Base-by-base conservation (phyloP, 2,113 vertebrate species). In the Trochalopteron elliotii region DNA sequence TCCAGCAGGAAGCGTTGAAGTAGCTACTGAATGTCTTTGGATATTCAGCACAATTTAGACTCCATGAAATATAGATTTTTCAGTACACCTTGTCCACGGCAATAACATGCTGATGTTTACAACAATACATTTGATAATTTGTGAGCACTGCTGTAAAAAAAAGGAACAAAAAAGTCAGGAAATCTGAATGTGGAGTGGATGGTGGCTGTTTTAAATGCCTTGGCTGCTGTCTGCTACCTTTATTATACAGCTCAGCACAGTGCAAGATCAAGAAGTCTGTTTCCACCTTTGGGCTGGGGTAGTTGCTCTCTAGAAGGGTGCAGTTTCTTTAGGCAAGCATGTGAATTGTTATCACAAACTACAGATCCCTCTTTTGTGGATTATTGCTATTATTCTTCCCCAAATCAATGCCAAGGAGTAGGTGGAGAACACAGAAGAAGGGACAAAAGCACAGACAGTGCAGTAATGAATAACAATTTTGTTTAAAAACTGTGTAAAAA, bases 71-170 rank as follows among this genome's bases (percentile, higher is more conserved):
- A 81, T 2, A 85, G 72, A 74, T 91, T 94, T 93, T 87, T 67
- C 71, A 87, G 71, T 35, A 53, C 70, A 87, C 71, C 47, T 68
- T 86, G 45, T 70, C 76, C 64, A 52, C 0, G 1, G 47, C 33
- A 84, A 81, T 92, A 85, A 92, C 45, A 83, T 1, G 2, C 56
- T 47, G 74, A 52, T 75, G 87, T 78, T 89, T 76, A 90, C 71
- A 83, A 85, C 65, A 92, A 71, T 55, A 61, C 40, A n/a, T 28
- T 70, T 83, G 60, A 89, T 85, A 96, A 93, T 83, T 93, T 92
- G 75, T 69, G 31, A 90, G n/a, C 37, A 19, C 37, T 59, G 39
- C 2, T 1, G 35, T 88, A 83, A 85, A 88, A 90, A 39, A 80
- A 77, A 42, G 4, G 12, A 70, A n/a, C 10, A 14, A 75, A 53